Evolutionary conservation across 1,140 invertebrate species (phyloP).

Genomic region (Odontomachus brunneus): DNA sequence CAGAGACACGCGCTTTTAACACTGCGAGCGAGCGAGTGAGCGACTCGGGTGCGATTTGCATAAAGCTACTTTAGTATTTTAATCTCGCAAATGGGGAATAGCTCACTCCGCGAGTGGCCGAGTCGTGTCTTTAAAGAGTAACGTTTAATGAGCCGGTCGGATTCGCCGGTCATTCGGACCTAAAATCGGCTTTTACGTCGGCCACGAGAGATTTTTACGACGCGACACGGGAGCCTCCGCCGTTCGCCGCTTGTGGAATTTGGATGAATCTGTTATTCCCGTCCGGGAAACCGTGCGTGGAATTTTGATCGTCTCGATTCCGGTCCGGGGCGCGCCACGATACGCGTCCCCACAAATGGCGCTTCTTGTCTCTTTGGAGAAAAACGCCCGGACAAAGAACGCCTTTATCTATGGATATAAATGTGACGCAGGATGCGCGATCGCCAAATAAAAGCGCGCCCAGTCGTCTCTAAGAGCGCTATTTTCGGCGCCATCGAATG

Average conservation of each 20-base stretch:
- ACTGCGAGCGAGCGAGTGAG: too few species aligned
- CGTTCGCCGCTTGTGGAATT: slow-evolving; percentile 62
- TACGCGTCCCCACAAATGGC: slow-evolving; percentile 22
- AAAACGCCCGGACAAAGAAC: slow-evolving; percentile 12
- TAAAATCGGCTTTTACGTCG: slow-evolving; percentile 59
- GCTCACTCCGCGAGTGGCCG: slow-evolving; percentile 8
- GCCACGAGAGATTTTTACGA: slow-evolving; percentile 44
- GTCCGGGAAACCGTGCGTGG: slow-evolving; percentile 68
- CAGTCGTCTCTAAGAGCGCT: slow-evolving; percentile 37
- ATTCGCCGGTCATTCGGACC: slow-evolving; percentile 10
- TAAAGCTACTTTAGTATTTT: slow-evolving; percentile 4
- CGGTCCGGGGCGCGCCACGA: slow-evolving; percentile 10
- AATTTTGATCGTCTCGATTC: slow-evolving; percentile 68
- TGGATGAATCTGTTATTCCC: slow-evolving; percentile 68
- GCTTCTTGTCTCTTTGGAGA: slow-evolving; percentile 29
- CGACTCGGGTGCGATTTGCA: not conserved
- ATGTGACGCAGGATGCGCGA: slow-evolving; percentile 32
- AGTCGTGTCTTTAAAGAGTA: slow-evolving; percentile 6
- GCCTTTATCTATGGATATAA: slow-evolving; percentile 57
- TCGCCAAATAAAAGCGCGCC: slow-evolving; percentile 27
- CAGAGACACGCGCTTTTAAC: not conserved
- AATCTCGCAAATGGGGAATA: not conserved
- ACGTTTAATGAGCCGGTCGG: not conserved
- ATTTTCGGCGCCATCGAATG: slow-evolving; percentile 38
- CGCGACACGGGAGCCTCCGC: not conserved